These are phyloP conservation scores for Trypoxylon attenuatum DNA, from an alignment of 2,888 invertebrate species.

Conservation along the genomic window DNA sequence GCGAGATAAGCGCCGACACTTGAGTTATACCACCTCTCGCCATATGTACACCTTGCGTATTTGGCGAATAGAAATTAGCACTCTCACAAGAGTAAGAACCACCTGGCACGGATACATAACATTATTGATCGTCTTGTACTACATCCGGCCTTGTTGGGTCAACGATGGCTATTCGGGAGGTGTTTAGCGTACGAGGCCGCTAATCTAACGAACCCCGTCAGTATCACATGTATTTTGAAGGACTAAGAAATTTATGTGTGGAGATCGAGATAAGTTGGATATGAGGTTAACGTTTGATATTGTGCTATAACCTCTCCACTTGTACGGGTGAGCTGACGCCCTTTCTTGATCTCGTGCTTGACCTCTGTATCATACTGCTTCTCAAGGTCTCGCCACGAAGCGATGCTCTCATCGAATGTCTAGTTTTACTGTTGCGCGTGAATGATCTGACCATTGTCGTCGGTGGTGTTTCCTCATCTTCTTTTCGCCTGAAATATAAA, in stretches of 20 bases:
- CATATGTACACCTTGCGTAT: background rate
- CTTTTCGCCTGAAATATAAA: slow-evolving; percentile 65
- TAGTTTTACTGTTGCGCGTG: slow-evolving; percentile 68
- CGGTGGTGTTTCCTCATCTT: slow-evolving; percentile 66
- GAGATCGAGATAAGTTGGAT: slow-evolving; percentile 14
- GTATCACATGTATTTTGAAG: background rate
- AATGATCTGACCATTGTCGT: slow-evolving; percentile 63
- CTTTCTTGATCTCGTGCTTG: slow-evolving; percentile 76
- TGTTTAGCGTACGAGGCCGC: no score
- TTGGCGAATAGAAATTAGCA: background rate
- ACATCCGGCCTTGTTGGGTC: no score
- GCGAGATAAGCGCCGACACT: no score
- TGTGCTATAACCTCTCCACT: slow-evolving; percentile 59
- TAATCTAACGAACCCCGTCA: background rate
- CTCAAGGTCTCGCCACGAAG: slow-evolving; percentile 81
- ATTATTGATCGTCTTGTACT: no score
- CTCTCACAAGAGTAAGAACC: background rate
- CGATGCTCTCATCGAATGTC: slow-evolving; percentile 79
- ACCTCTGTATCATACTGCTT: slow-evolving; percentile 77
- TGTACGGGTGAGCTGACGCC: slow-evolving; percentile 56
- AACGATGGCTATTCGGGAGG: no score
- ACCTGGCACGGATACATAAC: no score
- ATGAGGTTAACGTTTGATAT: background rate
- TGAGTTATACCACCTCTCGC: no score
- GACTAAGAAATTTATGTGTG: background rate